phyloP scores from a whole-genome alignment of 2,888 invertebrate species.

The Pyrrhia umbra region DNA sequence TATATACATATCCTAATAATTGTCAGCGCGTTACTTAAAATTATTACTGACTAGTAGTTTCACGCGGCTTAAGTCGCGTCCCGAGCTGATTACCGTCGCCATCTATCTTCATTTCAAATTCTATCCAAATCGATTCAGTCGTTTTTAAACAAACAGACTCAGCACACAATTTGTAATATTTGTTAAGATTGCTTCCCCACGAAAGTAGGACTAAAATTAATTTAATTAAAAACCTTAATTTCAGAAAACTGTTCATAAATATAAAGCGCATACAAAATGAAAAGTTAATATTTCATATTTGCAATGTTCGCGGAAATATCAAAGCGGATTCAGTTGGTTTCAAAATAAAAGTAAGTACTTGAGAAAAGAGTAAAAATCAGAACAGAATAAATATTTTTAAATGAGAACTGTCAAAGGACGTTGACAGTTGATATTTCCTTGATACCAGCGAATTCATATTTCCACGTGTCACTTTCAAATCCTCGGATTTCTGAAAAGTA shows the following conservation, averaged over 20 bases:
- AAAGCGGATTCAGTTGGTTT: not conserved
- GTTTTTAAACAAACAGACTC: no score
- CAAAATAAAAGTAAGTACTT: slow-evolving; percentile 2
- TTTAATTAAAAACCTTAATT: not conserved
- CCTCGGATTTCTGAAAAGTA: not conserved
- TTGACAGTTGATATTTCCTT: slow-evolving; percentile 26
- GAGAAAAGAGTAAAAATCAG: not conserved
- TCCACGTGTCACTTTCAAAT: slow-evolving; percentile 24
- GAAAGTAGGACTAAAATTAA: not conserved
- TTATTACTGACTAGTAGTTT: no score
- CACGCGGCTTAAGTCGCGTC: no score
- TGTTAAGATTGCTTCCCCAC: not conserved
- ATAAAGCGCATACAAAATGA: not conserved
- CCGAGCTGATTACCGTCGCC: no score
- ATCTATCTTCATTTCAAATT: no score
- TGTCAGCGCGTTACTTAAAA: no score
- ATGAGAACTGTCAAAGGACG: slow-evolving; percentile 31
- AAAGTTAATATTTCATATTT: slow-evolving; percentile 1
- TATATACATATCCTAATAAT: no score
- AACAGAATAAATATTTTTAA: slow-evolving; percentile 17
- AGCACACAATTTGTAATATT: no score
- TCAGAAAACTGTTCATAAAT: not conserved
- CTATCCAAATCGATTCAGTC: no score
- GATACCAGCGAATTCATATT: slow-evolving; percentile 12
- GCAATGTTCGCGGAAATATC: not conserved